Conservation (phyloP, 2,113 vertebrate species). For the human region GRCh38 chr2:122474501-122475000, state of each 20-base stretch:
- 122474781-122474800: not conserved
- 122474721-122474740: not conserved
- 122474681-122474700: not conserved
- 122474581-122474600: not conserved
- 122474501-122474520: not conserved
- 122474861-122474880: not conserved
- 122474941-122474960: no score
- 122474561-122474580: not conserved
- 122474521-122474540: not conserved
- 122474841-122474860: not conserved
- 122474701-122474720: not conserved
- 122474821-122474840: not conserved
- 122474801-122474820: not conserved
- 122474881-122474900: not conserved
- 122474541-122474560: not conserved
- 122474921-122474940: not conserved
- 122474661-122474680: not conserved
- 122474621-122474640: no score
- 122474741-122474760: not conserved
- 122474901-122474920: not conserved
- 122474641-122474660: not conserved
- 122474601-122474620: not conserved
- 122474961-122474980: not conserved
- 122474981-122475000: not conserved
- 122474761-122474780: not conserved